These are phyloP conservation scores for Cyphomyrus plagiostoma DNA, from an alignment of 2,113 vertebrate genomes.

Conservation along the genomic window DNA sequence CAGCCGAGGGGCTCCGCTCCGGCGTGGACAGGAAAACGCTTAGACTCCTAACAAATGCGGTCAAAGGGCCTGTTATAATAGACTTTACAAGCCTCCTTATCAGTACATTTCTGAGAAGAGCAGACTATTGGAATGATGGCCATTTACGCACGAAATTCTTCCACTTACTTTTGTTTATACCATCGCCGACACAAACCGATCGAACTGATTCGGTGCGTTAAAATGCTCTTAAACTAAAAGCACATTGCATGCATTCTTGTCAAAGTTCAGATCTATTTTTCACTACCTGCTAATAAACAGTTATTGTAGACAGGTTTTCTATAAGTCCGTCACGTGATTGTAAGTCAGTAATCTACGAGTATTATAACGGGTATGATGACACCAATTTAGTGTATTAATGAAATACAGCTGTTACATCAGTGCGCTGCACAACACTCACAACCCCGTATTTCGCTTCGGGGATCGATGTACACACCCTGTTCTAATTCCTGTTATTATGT, in stretches of 20 bases:
- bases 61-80: neutral
- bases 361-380: neutral
- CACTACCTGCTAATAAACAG: slow-evolving; percentile 3
- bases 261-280: neutral
- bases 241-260: neutral
- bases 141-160: slow-evolving; percentile 5
- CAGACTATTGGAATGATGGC: neutral
- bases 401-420: neutral
- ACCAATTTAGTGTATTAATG: neutral
- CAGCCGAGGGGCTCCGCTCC: neutral
- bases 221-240: neutral
- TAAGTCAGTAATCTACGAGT: neutral
- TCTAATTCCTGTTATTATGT: neutral
- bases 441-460: neutral
- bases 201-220: neutral
- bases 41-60: neutral
- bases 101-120: neutral
- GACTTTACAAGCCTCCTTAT: neutral
- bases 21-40: neutral
- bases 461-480: neutral
- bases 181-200: neutral
- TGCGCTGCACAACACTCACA: neutral
- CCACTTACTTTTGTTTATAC: neutral
- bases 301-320: neutral
- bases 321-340: neutral